Evolutionary conservation across 2,888 invertebrate genomes (phyloP).

Genomic region (Oxyteleia sp.): DNA sequence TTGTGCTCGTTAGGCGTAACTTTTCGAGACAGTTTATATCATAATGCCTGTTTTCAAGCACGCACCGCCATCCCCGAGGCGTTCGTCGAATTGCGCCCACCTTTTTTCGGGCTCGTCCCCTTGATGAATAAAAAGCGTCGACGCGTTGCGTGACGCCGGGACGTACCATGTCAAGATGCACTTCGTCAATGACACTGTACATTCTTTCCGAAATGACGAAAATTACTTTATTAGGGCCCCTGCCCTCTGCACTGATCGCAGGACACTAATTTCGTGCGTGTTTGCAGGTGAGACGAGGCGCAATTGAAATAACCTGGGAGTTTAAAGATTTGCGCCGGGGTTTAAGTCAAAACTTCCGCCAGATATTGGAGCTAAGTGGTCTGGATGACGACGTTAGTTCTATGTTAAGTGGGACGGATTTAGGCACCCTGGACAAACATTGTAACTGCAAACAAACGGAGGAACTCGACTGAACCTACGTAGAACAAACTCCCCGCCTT

Average conservation of each 20-base stretch:
- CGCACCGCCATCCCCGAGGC: background rate
- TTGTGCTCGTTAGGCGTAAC: conserved; percentile 16
- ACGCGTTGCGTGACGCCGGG: conserved; percentile 27
- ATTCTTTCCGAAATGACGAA: conserved; percentile 3
- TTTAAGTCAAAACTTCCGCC: conserved; percentile 37
- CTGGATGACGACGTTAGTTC: conserved; percentile 36
- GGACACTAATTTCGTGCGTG: conserved; percentile 19
- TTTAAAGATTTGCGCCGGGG: conserved; percentile 23
- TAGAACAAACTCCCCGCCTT: conserved; percentile 14
- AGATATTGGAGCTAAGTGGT: conserved; percentile 46
- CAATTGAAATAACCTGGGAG: conserved; percentile 26
- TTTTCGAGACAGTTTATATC: conserved; percentile 23
- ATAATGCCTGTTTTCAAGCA: background rate
- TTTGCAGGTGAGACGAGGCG: conserved; percentile 11
- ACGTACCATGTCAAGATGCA: conserved; percentile 21
- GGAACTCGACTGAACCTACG: conserved; percentile 74
- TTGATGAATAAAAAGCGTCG: conserved; percentile 8
- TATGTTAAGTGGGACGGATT: conserved; percentile 73
- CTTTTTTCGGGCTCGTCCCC: background rate
- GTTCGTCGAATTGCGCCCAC: background rate
- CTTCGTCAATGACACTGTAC: conserved; percentile 31
- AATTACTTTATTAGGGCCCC: conserved; percentile 41
- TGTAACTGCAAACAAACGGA: conserved; percentile 70
- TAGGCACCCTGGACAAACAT: conserved; percentile 71
- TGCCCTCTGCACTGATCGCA: background rate